Evolutionary conservation across 2,888 invertebrate genomes (phyloP).

Genomic region (Ochropacha duplaris): DNA sequence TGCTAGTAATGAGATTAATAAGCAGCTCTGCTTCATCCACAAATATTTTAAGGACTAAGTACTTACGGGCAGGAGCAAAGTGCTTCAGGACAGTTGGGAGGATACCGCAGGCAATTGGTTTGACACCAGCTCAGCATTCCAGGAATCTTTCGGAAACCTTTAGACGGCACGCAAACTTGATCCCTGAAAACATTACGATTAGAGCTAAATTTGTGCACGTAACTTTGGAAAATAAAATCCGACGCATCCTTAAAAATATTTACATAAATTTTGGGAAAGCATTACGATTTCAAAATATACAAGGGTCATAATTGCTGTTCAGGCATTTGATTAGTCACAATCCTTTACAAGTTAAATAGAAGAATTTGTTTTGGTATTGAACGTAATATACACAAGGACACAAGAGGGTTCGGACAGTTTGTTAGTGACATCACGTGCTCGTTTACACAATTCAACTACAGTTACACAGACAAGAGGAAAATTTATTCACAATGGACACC

Average conservation of each 20-base stretch:
- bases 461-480: conserved; percentile 25
- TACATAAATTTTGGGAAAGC: background rate
- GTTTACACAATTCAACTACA: conserved; percentile 11
- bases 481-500: conserved; percentile 57
- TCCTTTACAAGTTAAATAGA: background rate
- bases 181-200: conserved; percentile 79
- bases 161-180: conserved; percentile 90
- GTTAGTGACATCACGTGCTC: conserved; percentile 6
- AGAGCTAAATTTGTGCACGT: background rate
- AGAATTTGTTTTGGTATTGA: background rate
- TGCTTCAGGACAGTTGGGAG: conserved; percentile 91
- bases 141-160: conserved; percentile 85
- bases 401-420: background rate
- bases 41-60: background rate
- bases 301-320: background rate
- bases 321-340: background rate
- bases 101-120: conserved; percentile 92
- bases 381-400: conserved; percentile 13
- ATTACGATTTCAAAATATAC: background rate
- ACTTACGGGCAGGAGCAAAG: conserved; percentile 94
- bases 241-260: background rate
- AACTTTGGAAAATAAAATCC: background rate
- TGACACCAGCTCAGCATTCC: conserved; percentile 94
- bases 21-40: too few species aligned
- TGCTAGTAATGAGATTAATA: too few species aligned